Base-by-base conservation (phyloP, 2,113 vertebrate genomes). In the Lichenostomus cassidix region DNA sequence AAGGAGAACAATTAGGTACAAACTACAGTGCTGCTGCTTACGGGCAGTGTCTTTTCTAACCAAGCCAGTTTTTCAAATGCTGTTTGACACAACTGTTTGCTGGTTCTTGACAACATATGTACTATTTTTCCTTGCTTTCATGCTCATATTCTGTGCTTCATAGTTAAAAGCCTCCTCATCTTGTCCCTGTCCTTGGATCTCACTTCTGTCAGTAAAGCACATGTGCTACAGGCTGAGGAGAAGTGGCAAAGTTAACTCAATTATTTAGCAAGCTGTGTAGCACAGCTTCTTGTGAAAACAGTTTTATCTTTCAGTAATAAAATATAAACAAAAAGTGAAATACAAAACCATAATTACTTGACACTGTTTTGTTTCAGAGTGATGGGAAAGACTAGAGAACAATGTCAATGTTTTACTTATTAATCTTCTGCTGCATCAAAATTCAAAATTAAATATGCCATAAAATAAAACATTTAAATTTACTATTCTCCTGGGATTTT, bases 1-100 rank as follows among this genome's bases (percentile, higher is more conserved):
- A 73, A 71, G 6, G 14, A 78, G 39, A 76, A n/a, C 15, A 42
- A 13, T 50, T 17, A 31, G 35, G 23, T 59, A 55, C 29, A 47
- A 64, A 33, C 7, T 49, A 12, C 0, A 0, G 15, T 58, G 29
- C n/a, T 77, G 2, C 13, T 81, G 27, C 11, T 82, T 42, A 11
- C 0, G 0, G 44, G 5, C 22, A 69, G 5, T 33, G 25, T 27
- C 35, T 41, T 91, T 15, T 87, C n/a, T 62, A 39, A 58, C 28
- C 33, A 70, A 16, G 12, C 2, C 21, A 71, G 20, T 22, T 85
- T 83, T 76, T 60, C 53, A 59, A 39, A 42, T 24, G 20, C 12
- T 82, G 2, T 71, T 79, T 74, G 25, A 55, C 16, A 41, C 14
- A 75, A 17, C 27, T 15, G 2, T 80, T 74, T 74, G 9, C 59